Base-by-base conservation (phyloP, 2,888 invertebrate species). In the Napeogenes sylphis region DNA sequence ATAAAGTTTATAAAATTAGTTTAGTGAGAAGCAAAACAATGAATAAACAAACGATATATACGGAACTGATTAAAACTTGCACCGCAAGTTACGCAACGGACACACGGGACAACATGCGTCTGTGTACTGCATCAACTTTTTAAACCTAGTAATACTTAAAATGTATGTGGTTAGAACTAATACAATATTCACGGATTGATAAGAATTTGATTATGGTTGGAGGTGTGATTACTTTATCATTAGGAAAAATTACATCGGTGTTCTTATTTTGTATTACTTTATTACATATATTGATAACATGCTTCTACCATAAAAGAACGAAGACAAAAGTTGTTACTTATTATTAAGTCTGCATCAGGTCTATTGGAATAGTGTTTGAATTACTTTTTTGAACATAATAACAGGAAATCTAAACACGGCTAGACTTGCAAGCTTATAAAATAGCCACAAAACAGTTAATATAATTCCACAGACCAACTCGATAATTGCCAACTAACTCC, bases 401-500 rank as follows among this genome's bases (percentile, higher is more conserved):
- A 21, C 21, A 21, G 0, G 6, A 47, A 47, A 14, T 47, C 21
- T 21, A 47, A 47, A 14, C 13, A 14, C 47, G 47, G 4, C 51
- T 51, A 51, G 6, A 51, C 51, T 51, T 21, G 5, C 2, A 51
- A 12, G 51, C 21, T 8, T 30, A 30, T 51, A 30, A 30, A 51
- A 51, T 51, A 51, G 30, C 30, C 51, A 51, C 51, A 51, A 38
- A 51, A 51, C 32, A 45, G 60, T 60, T 55, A 56, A 59, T 66
- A 59, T 51, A 59, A 54, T 58, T 54, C 45, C 46, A 33, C 56
- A 45, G 59, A 35, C 47, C 59, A 64, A 57, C 54, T 62, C 57
- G 45, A 59, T 66, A 66, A 66, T 64, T 66, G 64, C 46, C 66
- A 33, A 55, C 59, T 56, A 64, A 64, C 61, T 64, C 47, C 64